Base-by-base conservation (phyloP, 37 sponge, comb jelly and placozoan genomes). In the Ephydatia muelleri region DNA sequence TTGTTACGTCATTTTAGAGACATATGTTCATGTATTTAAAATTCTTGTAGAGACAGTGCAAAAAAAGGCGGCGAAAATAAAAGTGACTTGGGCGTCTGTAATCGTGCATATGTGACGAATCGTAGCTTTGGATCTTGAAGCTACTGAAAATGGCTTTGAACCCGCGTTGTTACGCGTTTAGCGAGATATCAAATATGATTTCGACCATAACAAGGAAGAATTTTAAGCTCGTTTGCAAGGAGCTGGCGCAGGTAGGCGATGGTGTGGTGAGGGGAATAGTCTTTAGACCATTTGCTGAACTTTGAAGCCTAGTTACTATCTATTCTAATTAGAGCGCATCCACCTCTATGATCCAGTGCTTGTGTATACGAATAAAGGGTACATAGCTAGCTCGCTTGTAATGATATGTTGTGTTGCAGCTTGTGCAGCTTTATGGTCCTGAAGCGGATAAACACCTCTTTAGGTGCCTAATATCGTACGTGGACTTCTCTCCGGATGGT, bases 371-470 rank as follows among this genome's bases (percentile, higher is more conserved):
- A 22, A n/a, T 2, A 32, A 73, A 6, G 34, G 73, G 33, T 30
- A 5, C 34, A 31, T 73, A 30, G 11, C 35, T 29, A 30, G 22
- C 16, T 31, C 5, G 30, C 25, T 75, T 27, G 30, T 70, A 70
- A 65, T 21, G 39, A 12, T 29, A 9, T n/a, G 9, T 57, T 57
- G 12, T 49, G 40, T 78, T 67, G 22, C 47, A 97, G 97, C 73
- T 98, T 48, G 91, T 98, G 31, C 89, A 89, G 36, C 49, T 86
- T 36, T 92, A 98, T 85, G 98, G 96, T 30, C 73, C 78, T 65
- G 94, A 92, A 31, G 98, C 98, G 11, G 94, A 95, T 35, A 89
- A 85, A 57, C 96, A 98, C 82, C 35, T 96, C 11, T 94, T 96
- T 39, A 88, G 95, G 4, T 87, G 88, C 69, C 92, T 98, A 2